Evolutionary conservation across 2,888 invertebrate genomes (phyloP), one percentile per base, ranked within the genome.

Genomic region (Chironomus riparius): DNA sequence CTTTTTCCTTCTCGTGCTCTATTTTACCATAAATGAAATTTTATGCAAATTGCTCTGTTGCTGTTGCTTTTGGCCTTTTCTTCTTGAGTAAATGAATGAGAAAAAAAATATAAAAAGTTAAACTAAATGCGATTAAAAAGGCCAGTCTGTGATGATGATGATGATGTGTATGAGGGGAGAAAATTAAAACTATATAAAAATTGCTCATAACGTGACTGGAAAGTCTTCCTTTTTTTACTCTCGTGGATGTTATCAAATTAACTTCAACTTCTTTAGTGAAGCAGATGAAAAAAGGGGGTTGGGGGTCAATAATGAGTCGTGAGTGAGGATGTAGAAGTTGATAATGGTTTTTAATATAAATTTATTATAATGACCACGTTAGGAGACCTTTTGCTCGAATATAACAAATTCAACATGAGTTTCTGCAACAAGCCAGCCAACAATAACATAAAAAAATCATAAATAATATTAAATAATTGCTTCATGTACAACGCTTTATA

Each of bases 261-360:
- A 72, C 72, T 72, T 72, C 61, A 72, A 72, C 72, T 72, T 72
- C 56, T 10, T 21, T 18, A n/a, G n/a, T 28, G 28, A 18, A 38
- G 12, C 15, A 28, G 13, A 38, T 1, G 7, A 38, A n/a, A 47
- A 38, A 12, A 21, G 72, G 24, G 18, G 21, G 12, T 18, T 1
- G 28, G n/a, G n/a, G n/a, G n/a, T n/a, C 28, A 7, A 10, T 38
- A 38, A 38, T 65, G 22, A 24, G 62, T 24, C 56, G 21, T 24
- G 24, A 65, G 65, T 24, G 65, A 13, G 65, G 13, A 24, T 65
- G 22, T 65, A 24, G 62, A 65, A 18, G 13, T 24, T 24, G 72
- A 56, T 72, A 72, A 72, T 72, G 72, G 72, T 72, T 72, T 38
- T 72, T 72, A 72, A 72, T 72, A 72, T 61, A 47, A 70, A 70